Evolutionary conservation across 2,888 invertebrate genomes (phyloP).

Genomic region (Phrixothrix hirtus): DNA sequence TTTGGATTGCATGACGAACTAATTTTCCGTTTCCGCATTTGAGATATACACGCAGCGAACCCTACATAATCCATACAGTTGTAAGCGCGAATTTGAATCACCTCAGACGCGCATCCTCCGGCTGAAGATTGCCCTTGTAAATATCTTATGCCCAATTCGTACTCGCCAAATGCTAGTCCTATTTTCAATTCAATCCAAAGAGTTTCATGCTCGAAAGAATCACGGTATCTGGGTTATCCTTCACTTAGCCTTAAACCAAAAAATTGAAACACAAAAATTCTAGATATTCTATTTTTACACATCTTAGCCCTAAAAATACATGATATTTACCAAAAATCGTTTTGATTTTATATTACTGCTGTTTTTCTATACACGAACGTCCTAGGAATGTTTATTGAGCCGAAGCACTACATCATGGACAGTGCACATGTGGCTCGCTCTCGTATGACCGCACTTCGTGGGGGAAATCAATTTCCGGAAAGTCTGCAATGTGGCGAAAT

Average conservation of each 20-base stretch:
- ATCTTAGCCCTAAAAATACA: slow-evolving; percentile 20
- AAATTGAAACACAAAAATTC: slow-evolving; percentile 22
- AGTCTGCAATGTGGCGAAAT: slow-evolving; percentile 43
- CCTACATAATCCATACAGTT: slow-evolving; percentile 39
- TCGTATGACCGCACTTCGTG: slow-evolving; percentile 44
- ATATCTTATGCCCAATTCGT: slow-evolving; percentile 53
- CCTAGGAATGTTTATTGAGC: slow-evolving; percentile 42
- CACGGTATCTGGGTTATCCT: slow-evolving; percentile 14
- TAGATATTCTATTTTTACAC: slow-evolving; percentile 16
- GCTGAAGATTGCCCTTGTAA: slow-evolving; percentile 48
- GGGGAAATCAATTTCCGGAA: slow-evolving; percentile 51
- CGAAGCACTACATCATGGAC: slow-evolving; percentile 42
- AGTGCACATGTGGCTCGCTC: slow-evolving; percentile 44
- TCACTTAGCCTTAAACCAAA: slow-evolving; percentile 19
- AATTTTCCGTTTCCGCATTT: slow-evolving; percentile 29
- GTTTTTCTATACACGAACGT: slow-evolving; percentile 15
- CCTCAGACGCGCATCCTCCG: slow-evolving; percentile 34
- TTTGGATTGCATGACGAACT: slow-evolving; percentile 33
- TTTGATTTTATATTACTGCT: slow-evolving; percentile 4
- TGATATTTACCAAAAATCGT: no score
- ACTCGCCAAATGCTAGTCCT: slow-evolving; percentile 36
- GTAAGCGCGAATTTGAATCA: slow-evolving; percentile 38
- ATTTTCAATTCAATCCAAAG: slow-evolving; percentile 50
- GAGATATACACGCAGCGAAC: slow-evolving; percentile 40
- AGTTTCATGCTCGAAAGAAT: slow-evolving; percentile 21